Evolutionary conservation across 2,113 vertebrate genomes (phyloP).

Genomic region (Labeo rohita): DNA sequence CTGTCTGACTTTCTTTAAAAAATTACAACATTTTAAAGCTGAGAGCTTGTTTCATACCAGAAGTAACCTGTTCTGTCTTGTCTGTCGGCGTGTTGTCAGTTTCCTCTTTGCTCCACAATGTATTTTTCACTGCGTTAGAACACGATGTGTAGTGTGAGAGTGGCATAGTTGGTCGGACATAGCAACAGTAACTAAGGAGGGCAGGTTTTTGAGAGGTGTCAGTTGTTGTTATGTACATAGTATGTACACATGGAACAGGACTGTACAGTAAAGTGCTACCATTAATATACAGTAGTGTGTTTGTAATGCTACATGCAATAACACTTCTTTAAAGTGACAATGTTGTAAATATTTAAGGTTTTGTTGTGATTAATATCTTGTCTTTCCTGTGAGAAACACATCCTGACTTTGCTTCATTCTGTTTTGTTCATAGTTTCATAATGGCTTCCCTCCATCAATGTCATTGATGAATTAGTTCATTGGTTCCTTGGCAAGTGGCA

Average conservation of each 20-base stretch:
- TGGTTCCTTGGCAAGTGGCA: slow-evolving; percentile 9
- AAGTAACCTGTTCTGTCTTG: too few species aligned
- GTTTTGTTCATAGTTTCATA: background rate
- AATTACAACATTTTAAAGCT: too few species aligned
- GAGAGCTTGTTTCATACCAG: too few species aligned
- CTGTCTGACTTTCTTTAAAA: too few species aligned
- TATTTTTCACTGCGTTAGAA: too few species aligned
- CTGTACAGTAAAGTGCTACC: background rate
- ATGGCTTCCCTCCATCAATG: background rate
- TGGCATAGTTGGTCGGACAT: too few species aligned
- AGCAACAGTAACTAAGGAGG: too few species aligned
- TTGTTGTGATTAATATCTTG: background rate
- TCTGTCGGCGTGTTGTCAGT: too few species aligned
- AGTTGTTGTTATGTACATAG: too few species aligned
- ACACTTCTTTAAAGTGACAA: background rate
- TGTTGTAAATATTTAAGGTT: slow-evolving; percentile 8
- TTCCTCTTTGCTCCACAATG: too few species aligned
- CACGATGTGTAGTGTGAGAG: too few species aligned
- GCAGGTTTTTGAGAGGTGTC: too few species aligned
- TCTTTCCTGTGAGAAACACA: background rate
- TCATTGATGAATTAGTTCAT: background rate
- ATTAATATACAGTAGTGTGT: background rate
- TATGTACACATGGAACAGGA: background rate
- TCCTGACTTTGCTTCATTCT: background rate
- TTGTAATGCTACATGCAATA: background rate